A percentile compares a stretch with the other conserved stretches of the same genome.
These are phyloP conservation scores for Magallana angulata DNA, from an alignment of 1,140 invertebrate species.

Conservation along the genomic window DNA sequence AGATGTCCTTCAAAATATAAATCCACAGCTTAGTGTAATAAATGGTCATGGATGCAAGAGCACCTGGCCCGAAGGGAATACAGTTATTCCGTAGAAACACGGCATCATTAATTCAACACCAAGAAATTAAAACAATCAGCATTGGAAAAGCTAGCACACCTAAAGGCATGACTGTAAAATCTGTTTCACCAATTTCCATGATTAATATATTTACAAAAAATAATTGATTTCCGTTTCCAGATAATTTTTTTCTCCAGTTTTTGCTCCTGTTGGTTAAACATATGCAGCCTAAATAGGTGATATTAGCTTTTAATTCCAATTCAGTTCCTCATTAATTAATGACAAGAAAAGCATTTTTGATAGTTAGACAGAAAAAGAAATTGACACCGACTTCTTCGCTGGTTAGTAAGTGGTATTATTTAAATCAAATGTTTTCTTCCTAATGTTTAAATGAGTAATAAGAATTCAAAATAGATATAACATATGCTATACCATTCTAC, in stretches of 20 bases:
- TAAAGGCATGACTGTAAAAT: not conserved
- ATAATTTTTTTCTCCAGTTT: not conserved
- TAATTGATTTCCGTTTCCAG: slow-evolving; percentile 20
- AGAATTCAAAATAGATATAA: no score
- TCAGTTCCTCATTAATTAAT: no score
- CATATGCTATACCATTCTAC: no score
- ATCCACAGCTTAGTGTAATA: not conserved
- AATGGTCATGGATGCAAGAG: slow-evolving; percentile 19
- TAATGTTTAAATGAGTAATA: no score
- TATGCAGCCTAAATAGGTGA: no score
- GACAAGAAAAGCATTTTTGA: no score
- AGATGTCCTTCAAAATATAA: not conserved
- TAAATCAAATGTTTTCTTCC: no score
- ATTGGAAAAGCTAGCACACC: not conserved
- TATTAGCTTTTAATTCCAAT: no score
- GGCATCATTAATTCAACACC: slow-evolving; percentile 20
- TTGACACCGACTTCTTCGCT: no score
- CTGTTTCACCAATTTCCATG: slow-evolving; percentile 4
- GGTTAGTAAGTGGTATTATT: no score
- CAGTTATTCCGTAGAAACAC: not conserved
- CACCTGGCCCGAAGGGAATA: not conserved
- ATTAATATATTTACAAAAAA: slow-evolving; percentile 24
- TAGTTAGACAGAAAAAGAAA: no score
- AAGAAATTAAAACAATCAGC: slow-evolving; percentile 33
- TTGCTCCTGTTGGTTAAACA: no score